These are phyloP conservation scores for Trichonephila clavata DNA, from an alignment of 1,140 invertebrate species.

Conservation along the genomic window DNA sequence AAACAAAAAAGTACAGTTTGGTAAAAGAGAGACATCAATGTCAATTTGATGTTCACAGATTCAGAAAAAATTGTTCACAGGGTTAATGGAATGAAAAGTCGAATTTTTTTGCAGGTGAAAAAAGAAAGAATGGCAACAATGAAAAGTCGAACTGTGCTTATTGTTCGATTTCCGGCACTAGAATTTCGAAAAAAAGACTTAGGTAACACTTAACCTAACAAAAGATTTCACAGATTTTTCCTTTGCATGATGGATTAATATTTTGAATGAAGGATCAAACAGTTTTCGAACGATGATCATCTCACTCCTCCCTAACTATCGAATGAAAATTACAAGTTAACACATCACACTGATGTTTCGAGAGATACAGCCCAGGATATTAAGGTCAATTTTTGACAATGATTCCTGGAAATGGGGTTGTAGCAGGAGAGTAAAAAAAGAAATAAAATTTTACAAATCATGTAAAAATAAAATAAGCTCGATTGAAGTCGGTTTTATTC, in stretches of 20 bases:
- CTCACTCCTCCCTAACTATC: background rate
- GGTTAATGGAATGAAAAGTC: too few species aligned
- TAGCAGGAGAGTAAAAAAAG: background rate
- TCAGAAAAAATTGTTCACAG: too few species aligned
- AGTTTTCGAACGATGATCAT: background rate
- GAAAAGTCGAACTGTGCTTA: background rate
- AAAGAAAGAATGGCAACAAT: too few species aligned
- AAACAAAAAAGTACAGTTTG: too few species aligned
- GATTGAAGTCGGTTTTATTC: background rate
- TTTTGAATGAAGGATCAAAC: background rate
- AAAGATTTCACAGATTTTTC: background rate
- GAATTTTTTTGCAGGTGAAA: too few species aligned
- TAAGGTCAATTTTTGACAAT: constrained; percentile 19
- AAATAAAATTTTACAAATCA: background rate
- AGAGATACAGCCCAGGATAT: background rate
- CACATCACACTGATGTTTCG: background rate
- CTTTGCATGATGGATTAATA: background rate
- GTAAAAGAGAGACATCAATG: too few species aligned
- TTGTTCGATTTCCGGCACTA: background rate
- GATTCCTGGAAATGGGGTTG: background rate
- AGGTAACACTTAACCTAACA: background rate
- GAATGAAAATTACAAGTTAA: background rate
- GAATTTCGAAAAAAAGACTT: background rate
- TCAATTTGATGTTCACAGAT: too few species aligned
- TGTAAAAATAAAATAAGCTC: background rate